These are phyloP conservation scores for Plectropomus leopardus DNA, from an alignment of 2,113 vertebrate species.

Conservation along the genomic window DNA sequence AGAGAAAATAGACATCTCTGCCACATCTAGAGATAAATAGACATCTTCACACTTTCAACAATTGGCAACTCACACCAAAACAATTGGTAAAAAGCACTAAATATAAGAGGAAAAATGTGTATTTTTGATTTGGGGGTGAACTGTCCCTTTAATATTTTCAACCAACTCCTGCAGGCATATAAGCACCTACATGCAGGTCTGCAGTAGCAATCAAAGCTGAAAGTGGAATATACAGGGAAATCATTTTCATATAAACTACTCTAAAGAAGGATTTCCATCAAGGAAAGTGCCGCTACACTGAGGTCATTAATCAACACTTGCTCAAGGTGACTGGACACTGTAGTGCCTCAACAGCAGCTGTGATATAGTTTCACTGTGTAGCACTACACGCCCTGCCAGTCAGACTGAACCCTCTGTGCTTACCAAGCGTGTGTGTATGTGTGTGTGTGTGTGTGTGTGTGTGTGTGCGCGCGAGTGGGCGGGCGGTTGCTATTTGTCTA, in stretches of 20 bases:
- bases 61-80: too few species aligned
- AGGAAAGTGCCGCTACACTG: slow-evolving; percentile 39
- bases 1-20: too few species aligned
- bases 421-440: background rate
- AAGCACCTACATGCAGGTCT: slow-evolving; percentile 4
- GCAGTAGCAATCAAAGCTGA: slow-evolving; percentile 30
- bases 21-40: too few species aligned
- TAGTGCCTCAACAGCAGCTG: slow-evolving; percentile 56
- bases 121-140: too few species aligned
- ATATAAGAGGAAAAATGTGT: too few species aligned
- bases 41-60: too few species aligned
- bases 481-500: slow-evolving; percentile 43
- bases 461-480: slow-evolving; percentile 4
- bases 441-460: slow-evolving; percentile 12
- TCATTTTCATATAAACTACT: slow-evolving; percentile 59
- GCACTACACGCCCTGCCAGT: slow-evolving; percentile 46
- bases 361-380: slow-evolving; percentile 42
- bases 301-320: slow-evolving; percentile 73
- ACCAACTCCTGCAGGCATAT: slow-evolving; percentile 9
- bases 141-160: background rate
- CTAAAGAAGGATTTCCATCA: slow-evolving; percentile 63
- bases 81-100: too few species aligned
- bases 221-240: slow-evolving; percentile 31
- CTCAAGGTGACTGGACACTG: slow-evolving; percentile 62
- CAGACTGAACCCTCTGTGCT: slow-evolving; percentile 32